These are phyloP conservation scores for Sebastes iracundus DNA, from an alignment of 2,797 vertebrate species.

Conservation along the genomic window DNA sequence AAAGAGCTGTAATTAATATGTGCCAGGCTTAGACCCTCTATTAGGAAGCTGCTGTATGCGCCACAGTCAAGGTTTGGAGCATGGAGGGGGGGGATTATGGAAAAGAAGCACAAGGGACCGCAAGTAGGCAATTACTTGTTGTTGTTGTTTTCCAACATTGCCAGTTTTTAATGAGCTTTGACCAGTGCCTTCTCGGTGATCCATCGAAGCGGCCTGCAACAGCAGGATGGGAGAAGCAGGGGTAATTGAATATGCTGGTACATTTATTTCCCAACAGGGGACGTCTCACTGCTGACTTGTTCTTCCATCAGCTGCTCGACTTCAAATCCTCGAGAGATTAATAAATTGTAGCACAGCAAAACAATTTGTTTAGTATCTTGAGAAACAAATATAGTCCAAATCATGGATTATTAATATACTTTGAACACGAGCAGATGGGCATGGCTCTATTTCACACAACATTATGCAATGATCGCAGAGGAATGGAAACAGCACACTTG, in stretches of 20 bases:
- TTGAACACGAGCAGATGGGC: not conserved
- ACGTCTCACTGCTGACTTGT: slow-evolving; percentile 45
- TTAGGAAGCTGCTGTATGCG: slow-evolving; percentile 23
- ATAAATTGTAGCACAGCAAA: slow-evolving; percentile 27
- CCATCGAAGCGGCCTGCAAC: slow-evolving; percentile 63
- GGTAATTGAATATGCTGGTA: slow-evolving; percentile 74
- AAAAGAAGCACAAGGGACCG: slow-evolving; percentile 42
- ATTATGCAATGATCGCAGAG: slow-evolving; percentile 1
- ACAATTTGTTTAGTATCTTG: slow-evolving; percentile 40
- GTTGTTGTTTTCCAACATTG: slow-evolving; percentile 75
- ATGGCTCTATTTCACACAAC: not conserved
- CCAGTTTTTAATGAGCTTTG: slow-evolving; percentile 76
- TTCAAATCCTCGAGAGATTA: slow-evolving; percentile 45
- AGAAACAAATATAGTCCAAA: slow-evolving; percentile 37
- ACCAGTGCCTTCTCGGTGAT: slow-evolving; percentile 63
- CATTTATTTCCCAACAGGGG: slow-evolving; percentile 73
- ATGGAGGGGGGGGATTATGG: slow-evolving; percentile 26
- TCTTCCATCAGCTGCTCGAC: slow-evolving; percentile 3
- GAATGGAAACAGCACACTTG: not conserved
- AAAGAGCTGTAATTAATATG: slow-evolving; percentile 61
- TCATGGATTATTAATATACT: not conserved
- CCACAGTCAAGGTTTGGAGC: slow-evolving; percentile 42
- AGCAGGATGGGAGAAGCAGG: slow-evolving; percentile 45
- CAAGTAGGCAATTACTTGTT: slow-evolving; percentile 70
- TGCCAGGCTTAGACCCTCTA: slow-evolving; percentile 28